These are phyloP conservation scores for Ctenopoma kingsleyae DNA, from an alignment of 2,797 vertebrate species.

Conservation along the genomic window DNA sequence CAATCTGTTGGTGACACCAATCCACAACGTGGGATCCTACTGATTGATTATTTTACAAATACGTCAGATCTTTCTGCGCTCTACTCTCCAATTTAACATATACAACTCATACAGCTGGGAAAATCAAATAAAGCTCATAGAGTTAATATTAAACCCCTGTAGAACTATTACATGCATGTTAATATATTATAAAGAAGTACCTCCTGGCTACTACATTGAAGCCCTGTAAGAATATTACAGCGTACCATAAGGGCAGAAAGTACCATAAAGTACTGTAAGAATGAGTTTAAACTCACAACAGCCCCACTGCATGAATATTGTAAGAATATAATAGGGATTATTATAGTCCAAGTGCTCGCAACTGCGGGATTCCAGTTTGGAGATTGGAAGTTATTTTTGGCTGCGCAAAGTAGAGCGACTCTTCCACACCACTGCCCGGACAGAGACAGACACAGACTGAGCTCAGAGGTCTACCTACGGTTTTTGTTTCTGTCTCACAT, in stretches of 20 bases:
- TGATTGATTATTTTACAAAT: conserved; percentile 14
- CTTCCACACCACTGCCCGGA: conserved; percentile 59
- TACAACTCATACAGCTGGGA: not conserved
- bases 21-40: conserved; percentile 9
- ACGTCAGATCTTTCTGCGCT: not conserved
- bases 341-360: conserved; percentile 26
- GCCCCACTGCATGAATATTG: not conserved
- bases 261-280: conserved; percentile 6
- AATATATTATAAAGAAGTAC: not conserved
- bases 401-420: conserved; percentile 69
- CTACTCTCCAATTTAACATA: not conserved
- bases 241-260: not conserved
- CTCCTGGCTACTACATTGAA: not conserved
- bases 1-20: not conserved
- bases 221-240: not conserved
- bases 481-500: conserved; percentile 15
- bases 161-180: conserved; percentile 2
- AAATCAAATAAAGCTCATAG: not conserved
- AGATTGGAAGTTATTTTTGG: conserved; percentile 78
- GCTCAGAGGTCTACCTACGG: conserved; percentile 32
- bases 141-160: not conserved
- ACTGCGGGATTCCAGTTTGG: conserved; percentile 57
- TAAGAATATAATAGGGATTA: conserved; percentile 23
- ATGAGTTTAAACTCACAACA: not conserved
- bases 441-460: conserved; percentile 35